Conservation (phyloP, 2,797 vertebrate genomes). For the Phaenicophaeus curvirostris region DNA sequence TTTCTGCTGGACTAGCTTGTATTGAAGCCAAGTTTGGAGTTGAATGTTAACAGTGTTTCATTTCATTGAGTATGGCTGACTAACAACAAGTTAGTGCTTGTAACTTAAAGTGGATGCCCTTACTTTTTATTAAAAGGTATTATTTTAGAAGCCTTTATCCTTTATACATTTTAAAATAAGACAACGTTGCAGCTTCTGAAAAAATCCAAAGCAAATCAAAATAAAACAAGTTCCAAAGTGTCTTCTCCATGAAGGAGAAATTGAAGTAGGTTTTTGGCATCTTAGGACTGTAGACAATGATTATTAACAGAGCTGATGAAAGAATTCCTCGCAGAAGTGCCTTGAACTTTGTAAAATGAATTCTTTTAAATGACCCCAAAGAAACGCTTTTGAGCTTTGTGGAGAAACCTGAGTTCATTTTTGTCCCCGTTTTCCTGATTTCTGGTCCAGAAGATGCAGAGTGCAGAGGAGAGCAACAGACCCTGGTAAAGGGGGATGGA, state of each 20-base stretch:
- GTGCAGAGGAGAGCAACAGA: neutral
- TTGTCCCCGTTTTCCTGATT: neutral
- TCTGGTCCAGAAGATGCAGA: neutral
- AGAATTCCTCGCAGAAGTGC: neutral
- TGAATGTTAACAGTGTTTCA: neutral
- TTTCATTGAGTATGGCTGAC: neutral
- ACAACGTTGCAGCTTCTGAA: neutral
- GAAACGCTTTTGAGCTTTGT: neutral
- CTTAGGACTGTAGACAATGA: neutral
- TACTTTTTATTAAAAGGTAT: neutral
- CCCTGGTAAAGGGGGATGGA: neutral
- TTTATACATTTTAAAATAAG: neutral
- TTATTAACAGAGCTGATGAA: neutral
- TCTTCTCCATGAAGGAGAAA: neutral
- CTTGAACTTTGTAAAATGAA: neutral
- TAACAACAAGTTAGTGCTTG: neutral
- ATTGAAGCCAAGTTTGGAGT: too few species aligned
- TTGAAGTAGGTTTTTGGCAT: neutral
- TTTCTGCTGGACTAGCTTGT: neutral
- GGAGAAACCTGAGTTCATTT: neutral
- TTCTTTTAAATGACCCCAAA: neutral
- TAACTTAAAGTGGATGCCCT: neutral
- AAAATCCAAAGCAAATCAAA: neutral
- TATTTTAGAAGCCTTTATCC: neutral
- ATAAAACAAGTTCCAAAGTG: neutral